These are phyloP conservation scores for rat (Rattus norvegicus) DNA, from an alignment of 2,113 vertebrate species.

Conservation along the genomic window DNA sequence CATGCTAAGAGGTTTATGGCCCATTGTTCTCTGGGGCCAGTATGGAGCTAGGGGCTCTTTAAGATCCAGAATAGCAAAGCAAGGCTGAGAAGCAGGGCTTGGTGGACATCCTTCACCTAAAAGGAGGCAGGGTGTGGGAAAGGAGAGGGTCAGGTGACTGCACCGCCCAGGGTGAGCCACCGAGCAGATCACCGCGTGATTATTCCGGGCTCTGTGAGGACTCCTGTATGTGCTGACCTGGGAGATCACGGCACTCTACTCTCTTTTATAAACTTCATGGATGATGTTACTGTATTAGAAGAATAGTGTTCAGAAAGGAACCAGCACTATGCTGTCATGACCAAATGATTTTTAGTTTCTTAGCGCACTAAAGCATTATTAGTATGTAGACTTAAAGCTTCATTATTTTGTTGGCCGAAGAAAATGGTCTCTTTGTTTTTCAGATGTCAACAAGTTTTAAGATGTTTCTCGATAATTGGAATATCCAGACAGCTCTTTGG, in stretches of 20 bases:
- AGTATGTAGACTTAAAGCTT: neutral
- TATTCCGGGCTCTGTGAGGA: accelerated
- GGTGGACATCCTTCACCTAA: neutral
- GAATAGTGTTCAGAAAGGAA: neutral
- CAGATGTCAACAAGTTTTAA: slow-evolving; percentile 99
- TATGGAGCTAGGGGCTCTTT: neutral
- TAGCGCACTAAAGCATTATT: neutral
- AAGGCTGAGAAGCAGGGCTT: neutral
- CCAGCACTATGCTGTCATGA: accelerated
- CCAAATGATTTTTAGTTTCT: neutral
- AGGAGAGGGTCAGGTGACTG: accelerated
- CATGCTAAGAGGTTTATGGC: accelerated
- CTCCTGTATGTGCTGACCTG: too few relatives aligned
- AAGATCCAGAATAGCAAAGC: too few relatives aligned
- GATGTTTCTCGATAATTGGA: slow-evolving; percentile 99
- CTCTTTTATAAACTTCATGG: neutral
- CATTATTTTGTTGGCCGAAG: neutral
- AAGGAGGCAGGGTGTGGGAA: neutral
- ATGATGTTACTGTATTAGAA: neutral
- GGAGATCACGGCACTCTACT: neutral
- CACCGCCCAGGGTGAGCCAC: neutral
- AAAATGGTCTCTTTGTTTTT: slow-evolving; percentile 72
- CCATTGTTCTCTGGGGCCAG: neutral
- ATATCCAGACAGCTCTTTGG: slow-evolving; percentile 99
- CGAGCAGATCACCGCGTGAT: accelerated